Conservation (phyloP, 1,140 invertebrate genomes). For the Holcopasites calliopsidis region DNA sequence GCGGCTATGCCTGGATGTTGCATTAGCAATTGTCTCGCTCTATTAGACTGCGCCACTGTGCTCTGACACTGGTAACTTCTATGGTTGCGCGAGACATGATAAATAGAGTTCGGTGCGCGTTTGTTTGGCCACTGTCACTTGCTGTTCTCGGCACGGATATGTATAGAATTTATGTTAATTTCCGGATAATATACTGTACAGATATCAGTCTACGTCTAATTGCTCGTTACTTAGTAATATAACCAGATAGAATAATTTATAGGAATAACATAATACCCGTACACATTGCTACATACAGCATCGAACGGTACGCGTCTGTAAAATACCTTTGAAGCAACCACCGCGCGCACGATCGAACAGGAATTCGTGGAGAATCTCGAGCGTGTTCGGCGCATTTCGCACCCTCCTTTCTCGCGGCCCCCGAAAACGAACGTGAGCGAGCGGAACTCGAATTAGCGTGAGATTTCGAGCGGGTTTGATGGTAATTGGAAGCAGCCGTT, state of each 20-base stretch:
- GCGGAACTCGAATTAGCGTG: slow-evolving; percentile 60
- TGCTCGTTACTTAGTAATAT: too few relatives aligned
- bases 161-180: background rate
- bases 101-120: slow-evolving; percentile 12
- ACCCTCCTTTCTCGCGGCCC: slow-evolving; percentile 11
- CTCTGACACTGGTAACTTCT: slow-evolving; percentile 23
- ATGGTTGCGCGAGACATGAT: slow-evolving; percentile 1
- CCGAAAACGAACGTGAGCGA: slow-evolving; percentile 25
- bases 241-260: too few relatives aligned
- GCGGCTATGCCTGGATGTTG: slow-evolving; percentile 36
- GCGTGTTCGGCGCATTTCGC: background rate
- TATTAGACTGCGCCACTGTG: slow-evolving; percentile 28
- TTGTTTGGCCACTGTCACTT: background rate
- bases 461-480: slow-evolving; percentile 59
- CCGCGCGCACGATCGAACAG: slow-evolving; percentile 3
- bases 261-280: background rate
- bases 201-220: too few relatives aligned
- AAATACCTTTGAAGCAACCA: slow-evolving; percentile 13
- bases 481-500: slow-evolving; percentile 64
- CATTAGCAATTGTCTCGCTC: slow-evolving; percentile 48
- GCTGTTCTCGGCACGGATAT: background rate
- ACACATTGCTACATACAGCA: too few relatives aligned
- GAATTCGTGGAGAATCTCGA: slow-evolving; percentile 25
- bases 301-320: background rate
- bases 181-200: too few relatives aligned